A percentile compares a stretch with the other conserved stretches of the same genome.
These are phyloP conservation scores for Lymantria monacha DNA, from an alignment of 2,888 invertebrate genomes.

Conservation along the genomic window DNA sequence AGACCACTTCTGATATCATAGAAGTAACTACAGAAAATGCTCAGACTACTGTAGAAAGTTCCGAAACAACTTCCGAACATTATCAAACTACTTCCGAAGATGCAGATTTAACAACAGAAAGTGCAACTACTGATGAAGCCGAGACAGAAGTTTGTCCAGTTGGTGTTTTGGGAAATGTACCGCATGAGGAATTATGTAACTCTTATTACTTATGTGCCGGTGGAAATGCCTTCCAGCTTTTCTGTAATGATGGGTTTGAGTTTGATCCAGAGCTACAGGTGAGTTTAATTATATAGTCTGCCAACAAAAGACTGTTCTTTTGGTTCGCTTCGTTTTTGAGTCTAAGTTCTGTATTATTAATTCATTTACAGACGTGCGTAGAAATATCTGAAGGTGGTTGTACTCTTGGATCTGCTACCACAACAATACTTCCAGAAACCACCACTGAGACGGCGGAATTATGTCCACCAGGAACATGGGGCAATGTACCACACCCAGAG, in stretches of 20 bases:
- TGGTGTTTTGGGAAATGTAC: conserved; percentile 14
- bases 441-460: background rate
- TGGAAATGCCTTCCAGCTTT: conserved; percentile 35
- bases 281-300: too few species aligned
- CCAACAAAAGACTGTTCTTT: too few species aligned
- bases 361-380: conserved; percentile 18
- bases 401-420: conserved; percentile 8
- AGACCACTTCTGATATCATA: background rate
- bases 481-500: conserved; percentile 18
- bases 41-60: background rate
- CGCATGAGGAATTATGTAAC: conserved; percentile 13
- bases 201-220: conserved; percentile 33
- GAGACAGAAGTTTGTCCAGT: background rate
- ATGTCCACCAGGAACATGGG: conserved; percentile 9
- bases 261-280: conserved; percentile 32
- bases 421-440: background rate
- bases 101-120: background rate
- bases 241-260: conserved; percentile 41
- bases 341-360: too few species aligned
- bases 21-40: background rate
- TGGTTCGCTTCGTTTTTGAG: too few species aligned
- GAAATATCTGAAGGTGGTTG: conserved; percentile 24
- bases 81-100: background rate
- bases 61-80: background rate
- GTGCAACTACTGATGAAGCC: conserved; percentile 4